Evolutionary conservation across 2,113 vertebrate genomes (phyloP).

Genomic region (Melanotaenia duboulayi): DNA sequence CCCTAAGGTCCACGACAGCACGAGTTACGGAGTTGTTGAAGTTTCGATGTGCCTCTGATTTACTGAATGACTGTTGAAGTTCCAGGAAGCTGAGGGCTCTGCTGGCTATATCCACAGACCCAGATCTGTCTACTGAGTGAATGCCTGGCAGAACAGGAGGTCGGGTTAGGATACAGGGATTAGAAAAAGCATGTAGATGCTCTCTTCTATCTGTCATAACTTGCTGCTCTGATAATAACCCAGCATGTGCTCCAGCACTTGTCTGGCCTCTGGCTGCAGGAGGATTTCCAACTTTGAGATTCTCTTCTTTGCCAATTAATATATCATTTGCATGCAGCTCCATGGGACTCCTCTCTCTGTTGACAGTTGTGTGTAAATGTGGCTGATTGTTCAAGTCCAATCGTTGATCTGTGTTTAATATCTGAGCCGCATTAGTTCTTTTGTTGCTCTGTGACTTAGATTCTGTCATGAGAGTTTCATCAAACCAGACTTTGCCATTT

Average conservation of each 20-base stretch:
- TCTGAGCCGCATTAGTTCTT: slow-evolving; percentile 17
- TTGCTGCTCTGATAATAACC: slow-evolving; percentile 13
- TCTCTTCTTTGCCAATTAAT: slow-evolving; percentile 38
- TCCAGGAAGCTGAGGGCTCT: slow-evolving; percentile 64
- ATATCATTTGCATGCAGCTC: slow-evolving; percentile 52
- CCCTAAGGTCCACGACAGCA: slow-evolving; percentile 81
- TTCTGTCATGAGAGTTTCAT: slow-evolving; percentile 22
- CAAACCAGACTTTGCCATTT: slow-evolving; percentile 41
- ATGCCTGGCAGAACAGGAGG: slow-evolving; percentile 33
- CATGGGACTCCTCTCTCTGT: slow-evolving; percentile 1
- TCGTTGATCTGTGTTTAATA: slow-evolving; percentile 19
- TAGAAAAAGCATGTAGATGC: slow-evolving; percentile 7
- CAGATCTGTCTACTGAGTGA: not conserved
- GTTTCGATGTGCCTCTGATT: slow-evolving; percentile 69
- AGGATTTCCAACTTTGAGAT: slow-evolving; percentile 35
- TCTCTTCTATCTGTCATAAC: slow-evolving; percentile 44
- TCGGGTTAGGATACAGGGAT: slow-evolving; percentile 14
- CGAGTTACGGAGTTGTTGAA: slow-evolving; percentile 69
- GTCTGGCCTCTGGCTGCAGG: slow-evolving; percentile 5
- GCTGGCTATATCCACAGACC: not conserved
- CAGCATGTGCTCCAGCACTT: slow-evolving; percentile 8
- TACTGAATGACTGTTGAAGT: slow-evolving; percentile 83
- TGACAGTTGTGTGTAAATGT: slow-evolving; percentile 12
- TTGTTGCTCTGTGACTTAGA: slow-evolving; percentile 25
- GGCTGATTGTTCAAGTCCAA: not conserved